A percentile compares a stretch with the other conserved stretches of the same genome.
phyloP scores from a whole-genome alignment of 2,113 vertebrate genomes.

The Dromas ardeola region DNA sequence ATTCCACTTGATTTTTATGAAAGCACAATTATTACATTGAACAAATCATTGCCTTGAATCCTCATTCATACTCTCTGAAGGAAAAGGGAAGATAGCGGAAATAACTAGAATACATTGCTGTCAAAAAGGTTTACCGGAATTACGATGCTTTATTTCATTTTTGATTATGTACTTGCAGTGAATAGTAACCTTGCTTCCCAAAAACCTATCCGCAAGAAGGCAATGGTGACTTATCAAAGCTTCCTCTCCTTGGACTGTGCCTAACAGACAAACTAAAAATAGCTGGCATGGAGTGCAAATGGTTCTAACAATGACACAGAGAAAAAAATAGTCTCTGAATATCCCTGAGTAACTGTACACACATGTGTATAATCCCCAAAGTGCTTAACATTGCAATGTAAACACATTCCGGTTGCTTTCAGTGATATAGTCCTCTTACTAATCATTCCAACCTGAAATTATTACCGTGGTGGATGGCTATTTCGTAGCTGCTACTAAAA shows the following conservation, averaged over 20 bases:
- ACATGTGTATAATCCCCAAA: background rate
- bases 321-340: background rate
- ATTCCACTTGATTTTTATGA: background rate
- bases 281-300: background rate
- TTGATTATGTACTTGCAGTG: background rate
- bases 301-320: background rate
- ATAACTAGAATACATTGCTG: background rate
- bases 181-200: background rate
- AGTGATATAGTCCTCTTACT: background rate
- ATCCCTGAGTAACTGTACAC: background rate
- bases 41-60: background rate
- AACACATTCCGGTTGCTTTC: background rate
- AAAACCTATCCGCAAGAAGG: background rate
- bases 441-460: background rate
- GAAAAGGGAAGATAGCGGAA: background rate
- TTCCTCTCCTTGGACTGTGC: background rate
- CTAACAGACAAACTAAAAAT: background rate
- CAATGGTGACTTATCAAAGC: background rate
- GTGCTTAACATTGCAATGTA: background rate
- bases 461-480: background rate
- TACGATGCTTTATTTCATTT: background rate
- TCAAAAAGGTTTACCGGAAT: background rate
- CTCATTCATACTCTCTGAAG: background rate
- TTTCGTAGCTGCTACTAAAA: background rate
- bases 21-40: background rate